Conservation (phyloP, 2,113 vertebrate genomes). For the Cinclus cinclus region DNA sequence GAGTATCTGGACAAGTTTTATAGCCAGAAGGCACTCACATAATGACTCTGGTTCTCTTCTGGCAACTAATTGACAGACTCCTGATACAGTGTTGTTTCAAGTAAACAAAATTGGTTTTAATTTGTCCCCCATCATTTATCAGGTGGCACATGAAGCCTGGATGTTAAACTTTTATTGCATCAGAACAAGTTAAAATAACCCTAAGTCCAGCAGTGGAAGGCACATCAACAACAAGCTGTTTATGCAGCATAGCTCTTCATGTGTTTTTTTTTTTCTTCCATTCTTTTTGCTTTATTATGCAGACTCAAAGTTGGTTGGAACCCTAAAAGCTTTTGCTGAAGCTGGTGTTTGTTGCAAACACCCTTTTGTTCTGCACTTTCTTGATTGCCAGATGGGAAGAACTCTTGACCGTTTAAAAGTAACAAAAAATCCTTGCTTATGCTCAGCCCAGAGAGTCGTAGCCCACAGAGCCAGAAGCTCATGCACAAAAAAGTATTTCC, state of each 20-base stretch:
- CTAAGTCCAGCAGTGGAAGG: background rate
- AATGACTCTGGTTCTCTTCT: background rate
- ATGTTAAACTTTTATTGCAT: background rate
- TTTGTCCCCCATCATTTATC: constrained; percentile 20
- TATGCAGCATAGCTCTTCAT: background rate
- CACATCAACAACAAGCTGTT: background rate
- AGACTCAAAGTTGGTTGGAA: background rate
- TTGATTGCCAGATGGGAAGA: constrained; percentile 7
- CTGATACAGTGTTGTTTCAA: background rate
- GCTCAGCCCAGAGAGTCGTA: background rate
- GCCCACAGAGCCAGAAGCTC: background rate
- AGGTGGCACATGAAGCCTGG: background rate
- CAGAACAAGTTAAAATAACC: background rate
- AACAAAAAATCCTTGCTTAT: background rate
- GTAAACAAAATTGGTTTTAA: constrained; percentile 26
- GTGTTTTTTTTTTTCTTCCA: background rate
- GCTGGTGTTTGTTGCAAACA: constrained; percentile 10
- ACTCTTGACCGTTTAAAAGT: background rate
- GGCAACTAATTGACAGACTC: background rate
- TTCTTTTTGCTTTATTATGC: background rate
- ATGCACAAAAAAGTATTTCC: background rate
- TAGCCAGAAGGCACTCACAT: background rate
- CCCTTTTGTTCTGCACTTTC: background rate
- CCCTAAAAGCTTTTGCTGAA: background rate
- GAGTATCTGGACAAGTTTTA: background rate